Evolutionary conservation across 2,797 vertebrate species (phyloP).

Genomic region (Poecilia picta): DNA sequence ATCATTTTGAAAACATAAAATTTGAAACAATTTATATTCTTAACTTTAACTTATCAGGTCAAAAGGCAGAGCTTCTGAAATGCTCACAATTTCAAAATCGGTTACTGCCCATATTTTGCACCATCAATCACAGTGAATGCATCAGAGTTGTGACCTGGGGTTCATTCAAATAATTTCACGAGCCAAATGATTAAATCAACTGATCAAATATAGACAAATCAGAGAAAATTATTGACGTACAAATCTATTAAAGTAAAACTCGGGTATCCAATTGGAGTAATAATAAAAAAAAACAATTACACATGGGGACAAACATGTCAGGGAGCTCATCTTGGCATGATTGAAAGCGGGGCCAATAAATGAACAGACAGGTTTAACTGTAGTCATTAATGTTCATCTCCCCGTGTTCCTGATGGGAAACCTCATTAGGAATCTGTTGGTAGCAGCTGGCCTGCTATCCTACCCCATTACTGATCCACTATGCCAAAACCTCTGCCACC

Average conservation of each 20-base stretch:
- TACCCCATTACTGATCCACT: constrained; percentile 65
- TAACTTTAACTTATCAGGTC: background rate
- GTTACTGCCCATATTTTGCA: background rate
- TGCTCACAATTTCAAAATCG: background rate
- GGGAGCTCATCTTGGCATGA: constrained; percentile 26
- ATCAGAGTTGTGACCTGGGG: background rate
- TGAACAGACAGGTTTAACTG: constrained; percentile 55
- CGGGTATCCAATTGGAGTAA: background rate
- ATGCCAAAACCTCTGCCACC: constrained; percentile 64
- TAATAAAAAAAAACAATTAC: constrained; percentile 19
- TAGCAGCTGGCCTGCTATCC: constrained; percentile 75
- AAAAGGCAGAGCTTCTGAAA: background rate
- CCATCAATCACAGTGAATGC: background rate
- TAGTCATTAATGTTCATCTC: constrained; percentile 68
- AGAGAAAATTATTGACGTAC: constrained; percentile 2
- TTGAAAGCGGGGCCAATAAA: constrained; percentile 36
- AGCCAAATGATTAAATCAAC: background rate
- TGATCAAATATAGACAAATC: constrained; percentile 9
- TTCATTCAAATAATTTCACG: background rate
- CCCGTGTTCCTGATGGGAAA: constrained; percentile 67
- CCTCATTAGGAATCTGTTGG: constrained; percentile 74
- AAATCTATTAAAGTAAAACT: constrained; percentile 12
- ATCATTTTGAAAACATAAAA: background rate
- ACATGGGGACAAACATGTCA: constrained; percentile 27
- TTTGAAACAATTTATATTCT: background rate